A percentile compares a stretch with the other conserved stretches of the same genome.
Evolutionary conservation across 2,797 vertebrate species (phyloP).

Genomic region (Gambelia wislizenii): DNA sequence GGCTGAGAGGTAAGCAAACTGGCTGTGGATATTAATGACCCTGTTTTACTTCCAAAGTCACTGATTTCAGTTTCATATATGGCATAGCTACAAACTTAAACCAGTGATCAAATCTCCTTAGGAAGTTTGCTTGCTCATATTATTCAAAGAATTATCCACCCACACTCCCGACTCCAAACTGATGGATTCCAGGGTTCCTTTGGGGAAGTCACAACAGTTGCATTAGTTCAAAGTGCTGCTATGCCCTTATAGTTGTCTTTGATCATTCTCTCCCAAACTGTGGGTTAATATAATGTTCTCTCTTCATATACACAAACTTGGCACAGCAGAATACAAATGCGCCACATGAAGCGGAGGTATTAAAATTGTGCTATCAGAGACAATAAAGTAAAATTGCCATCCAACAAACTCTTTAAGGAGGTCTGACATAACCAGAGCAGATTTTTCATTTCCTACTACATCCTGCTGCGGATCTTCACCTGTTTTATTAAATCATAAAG

Average conservation of each 20-base stretch:
- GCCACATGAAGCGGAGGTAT: conserved; percentile 47
- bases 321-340: conserved; percentile 52
- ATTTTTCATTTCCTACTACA: conserved; percentile 45
- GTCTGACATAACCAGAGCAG: conserved; percentile 29
- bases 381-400: conserved; percentile 51
- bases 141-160: not conserved
- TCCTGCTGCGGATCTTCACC: conserved; percentile 55
- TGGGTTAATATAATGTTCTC: not conserved
- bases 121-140: not conserved
- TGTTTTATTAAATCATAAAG: conserved; percentile 56
- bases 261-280: not conserved
- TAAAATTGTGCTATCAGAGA: conserved; percentile 50
- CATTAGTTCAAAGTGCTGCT: not conserved
- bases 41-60: not conserved
- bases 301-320: conserved; percentile 41
- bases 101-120: not conserved
- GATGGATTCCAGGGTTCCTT: not conserved
- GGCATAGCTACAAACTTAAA: not conserved
- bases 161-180: not conserved
- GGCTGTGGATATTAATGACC: not conserved
- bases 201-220: not conserved
- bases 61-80: not conserved
- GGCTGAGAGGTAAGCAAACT: not conserved
- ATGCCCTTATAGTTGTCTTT: not conserved
- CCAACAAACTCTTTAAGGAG: conserved; percentile 31